These are phyloP conservation scores for Anticlea derivata DNA, from an alignment of 2,888 invertebrate genomes.

Conservation along the genomic window DNA sequence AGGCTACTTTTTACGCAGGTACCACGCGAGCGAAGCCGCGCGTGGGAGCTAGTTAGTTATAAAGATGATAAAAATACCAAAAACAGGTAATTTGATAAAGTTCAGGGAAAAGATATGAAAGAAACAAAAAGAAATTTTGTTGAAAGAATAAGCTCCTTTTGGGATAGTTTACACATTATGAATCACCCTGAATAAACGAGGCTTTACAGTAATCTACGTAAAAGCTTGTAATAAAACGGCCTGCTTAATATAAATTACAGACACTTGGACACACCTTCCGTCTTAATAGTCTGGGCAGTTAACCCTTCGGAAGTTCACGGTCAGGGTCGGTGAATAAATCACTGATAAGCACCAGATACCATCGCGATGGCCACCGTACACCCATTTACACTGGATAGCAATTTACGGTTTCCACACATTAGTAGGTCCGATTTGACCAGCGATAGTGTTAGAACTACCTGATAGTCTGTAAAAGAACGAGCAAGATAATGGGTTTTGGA, in stretches of 20 bases:
- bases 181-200: too few relatives aligned
- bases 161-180: too few relatives aligned
- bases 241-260: neutral
- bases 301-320: slow-evolving; percentile 19
- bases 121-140: too few relatives aligned
- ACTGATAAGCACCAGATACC: slow-evolving; percentile 21
- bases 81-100: too few relatives aligned
- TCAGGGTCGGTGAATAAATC: slow-evolving; percentile 23
- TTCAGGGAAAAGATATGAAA: too few relatives aligned
- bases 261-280: slow-evolving; percentile 5
- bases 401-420: slow-evolving; percentile 6
- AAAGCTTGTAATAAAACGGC: neutral
- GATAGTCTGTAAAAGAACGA: neutral
- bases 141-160: too few relatives aligned
- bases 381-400: slow-evolving; percentile 10
- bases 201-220: slow-evolving; percentile 1
- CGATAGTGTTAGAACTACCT: too few relatives aligned
- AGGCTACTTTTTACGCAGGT: too few relatives aligned
- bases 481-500: too few relatives aligned
- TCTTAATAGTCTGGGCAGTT: slow-evolving; percentile 11
- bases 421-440: neutral
- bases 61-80: too few relatives aligned
- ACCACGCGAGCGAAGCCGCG: too few relatives aligned
- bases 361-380: slow-evolving; percentile 4
- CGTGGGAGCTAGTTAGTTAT: too few relatives aligned